A percentile compares a stretch with the other conserved stretches of the same genome.
Conservation (phyloP, 2,113 vertebrate species). For the Oxygymnocypris stewartii region DNA sequence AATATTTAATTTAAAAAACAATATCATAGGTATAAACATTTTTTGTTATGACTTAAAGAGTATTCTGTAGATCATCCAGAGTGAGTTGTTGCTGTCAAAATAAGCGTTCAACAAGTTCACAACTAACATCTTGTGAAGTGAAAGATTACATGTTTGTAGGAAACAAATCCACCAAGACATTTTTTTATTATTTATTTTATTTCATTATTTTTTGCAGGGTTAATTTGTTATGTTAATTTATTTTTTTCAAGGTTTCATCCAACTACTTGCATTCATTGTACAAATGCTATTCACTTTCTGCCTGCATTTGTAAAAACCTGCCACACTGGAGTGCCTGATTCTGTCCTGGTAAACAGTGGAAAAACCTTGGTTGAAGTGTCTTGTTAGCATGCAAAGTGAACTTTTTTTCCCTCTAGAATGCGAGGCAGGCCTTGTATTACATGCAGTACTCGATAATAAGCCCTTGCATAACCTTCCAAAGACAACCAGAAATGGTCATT, state of each 20-base stretch:
- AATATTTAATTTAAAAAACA: too few species aligned
- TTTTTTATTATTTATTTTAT: too few species aligned
- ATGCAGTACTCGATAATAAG: background rate
- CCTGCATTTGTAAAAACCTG: background rate
- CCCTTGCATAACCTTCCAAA: conserved; percentile 16
- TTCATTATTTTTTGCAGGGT: background rate
- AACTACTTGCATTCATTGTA: background rate
- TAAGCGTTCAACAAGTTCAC: background rate
- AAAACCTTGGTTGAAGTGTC: conserved; percentile 28
- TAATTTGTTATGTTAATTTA: background rate
- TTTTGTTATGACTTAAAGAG: too few species aligned
- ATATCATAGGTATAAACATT: too few species aligned
- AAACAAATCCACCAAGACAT: too few species aligned
- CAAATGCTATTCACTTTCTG: background rate
- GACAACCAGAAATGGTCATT: background rate
- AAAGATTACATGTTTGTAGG: too few species aligned
- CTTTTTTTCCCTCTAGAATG: background rate
- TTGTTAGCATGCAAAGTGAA: conserved; percentile 23
- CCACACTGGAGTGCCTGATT: background rate
- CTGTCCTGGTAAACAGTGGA: background rate
- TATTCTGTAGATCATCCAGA: background rate
- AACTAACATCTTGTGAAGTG: too few species aligned
- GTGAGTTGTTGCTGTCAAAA: background rate
- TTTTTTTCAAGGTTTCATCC: conserved; percentile 1
- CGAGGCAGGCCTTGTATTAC: background rate